A percentile compares a stretch with the other conserved stretches of the same genome.
Conservation (phyloP, 2,113 vertebrate genomes). For the Dicrurus megarhynchus region DNA sequence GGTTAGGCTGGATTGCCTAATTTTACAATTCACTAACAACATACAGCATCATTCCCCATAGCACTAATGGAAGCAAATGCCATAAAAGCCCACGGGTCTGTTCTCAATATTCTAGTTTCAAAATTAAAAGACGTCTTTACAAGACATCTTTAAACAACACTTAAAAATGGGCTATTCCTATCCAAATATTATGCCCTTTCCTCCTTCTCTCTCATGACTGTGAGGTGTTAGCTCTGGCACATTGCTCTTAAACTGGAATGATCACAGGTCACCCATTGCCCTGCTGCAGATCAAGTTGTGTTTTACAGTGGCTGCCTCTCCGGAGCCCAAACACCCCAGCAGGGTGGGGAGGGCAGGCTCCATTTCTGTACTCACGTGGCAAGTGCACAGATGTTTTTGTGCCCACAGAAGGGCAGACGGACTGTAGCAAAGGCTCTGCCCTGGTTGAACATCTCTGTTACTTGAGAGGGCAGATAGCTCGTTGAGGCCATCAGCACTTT, state of each 20-base stretch:
- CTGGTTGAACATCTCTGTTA: constrained; percentile 99
- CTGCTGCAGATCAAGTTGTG: neutral
- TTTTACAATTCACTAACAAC: neutral
- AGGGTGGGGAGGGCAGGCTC: neutral
- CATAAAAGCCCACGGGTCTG: neutral
- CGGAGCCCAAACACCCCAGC: neutral
- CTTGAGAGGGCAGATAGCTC: constrained; percentile 94
- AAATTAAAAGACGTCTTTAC: neutral
- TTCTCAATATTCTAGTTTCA: neutral
- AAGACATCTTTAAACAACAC: neutral
- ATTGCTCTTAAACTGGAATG: neutral
- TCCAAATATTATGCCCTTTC: neutral
- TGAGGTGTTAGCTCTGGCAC: neutral
- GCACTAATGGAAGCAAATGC: neutral
- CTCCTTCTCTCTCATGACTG: neutral
- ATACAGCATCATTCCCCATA: neutral
- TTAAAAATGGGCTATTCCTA: neutral
- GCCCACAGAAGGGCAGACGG: constrained; percentile 94
- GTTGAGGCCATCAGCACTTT: constrained; percentile 97
- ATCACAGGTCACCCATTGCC: neutral
- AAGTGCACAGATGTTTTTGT: constrained; percentile 96
- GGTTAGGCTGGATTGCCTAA: neutral
- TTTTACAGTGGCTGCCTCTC: neutral
- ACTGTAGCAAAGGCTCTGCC: constrained; percentile 96
- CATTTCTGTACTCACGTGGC: constrained; percentile 82